Conservation (phyloP, 2,113 vertebrate species). For the Scolopax mira region DNA sequence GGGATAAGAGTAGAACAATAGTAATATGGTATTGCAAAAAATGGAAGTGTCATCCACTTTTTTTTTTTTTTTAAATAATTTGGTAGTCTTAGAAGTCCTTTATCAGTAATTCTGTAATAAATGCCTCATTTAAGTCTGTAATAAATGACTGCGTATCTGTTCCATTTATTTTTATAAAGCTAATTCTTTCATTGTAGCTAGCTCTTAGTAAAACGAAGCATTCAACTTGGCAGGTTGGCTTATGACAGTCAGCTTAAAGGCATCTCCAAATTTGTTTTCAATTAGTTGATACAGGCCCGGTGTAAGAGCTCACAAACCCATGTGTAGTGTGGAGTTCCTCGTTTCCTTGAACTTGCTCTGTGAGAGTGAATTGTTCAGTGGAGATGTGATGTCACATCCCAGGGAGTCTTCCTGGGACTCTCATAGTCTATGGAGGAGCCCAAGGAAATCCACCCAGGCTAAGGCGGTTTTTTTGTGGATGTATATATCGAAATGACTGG, state of each 20-base stretch:
- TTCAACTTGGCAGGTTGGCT: background rate
- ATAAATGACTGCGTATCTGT: no score
- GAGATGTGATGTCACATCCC: background rate
- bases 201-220: background rate
- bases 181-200: background rate
- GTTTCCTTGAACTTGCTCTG: background rate
- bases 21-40: background rate
- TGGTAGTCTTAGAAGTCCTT: background rate
- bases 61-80: background rate
- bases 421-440: background rate
- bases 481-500: background rate
- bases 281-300: background rate
- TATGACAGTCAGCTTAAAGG: background rate
- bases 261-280: background rate
- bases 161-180: conserved; percentile 22
- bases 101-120: background rate
- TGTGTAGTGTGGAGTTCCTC: accelerated
- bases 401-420: background rate
- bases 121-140: background rate
- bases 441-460: background rate
- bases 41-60: background rate
- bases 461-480: background rate
- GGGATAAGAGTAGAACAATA: background rate
- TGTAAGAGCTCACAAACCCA: background rate
- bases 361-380: background rate